Conservation (phyloP, 1,140 invertebrate species). For the Theocolax elegans region DNA sequence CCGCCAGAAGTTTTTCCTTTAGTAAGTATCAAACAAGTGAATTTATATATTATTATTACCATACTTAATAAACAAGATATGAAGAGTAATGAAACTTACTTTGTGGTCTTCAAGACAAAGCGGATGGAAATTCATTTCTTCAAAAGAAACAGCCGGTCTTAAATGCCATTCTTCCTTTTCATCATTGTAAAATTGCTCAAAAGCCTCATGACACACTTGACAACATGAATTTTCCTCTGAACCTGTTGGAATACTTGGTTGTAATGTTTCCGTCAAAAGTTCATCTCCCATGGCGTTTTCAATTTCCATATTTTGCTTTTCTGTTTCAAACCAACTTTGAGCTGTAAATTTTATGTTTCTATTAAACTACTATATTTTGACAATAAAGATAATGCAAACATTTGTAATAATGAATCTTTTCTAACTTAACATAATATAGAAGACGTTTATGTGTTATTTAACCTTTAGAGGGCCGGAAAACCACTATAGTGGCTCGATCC, state of each 20-base stretch:
- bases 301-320: conserved; percentile 70
- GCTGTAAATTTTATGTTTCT: conserved; percentile 66
- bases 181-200: conserved; percentile 95
- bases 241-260: conserved; percentile 74
- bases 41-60: conserved; percentile 48
- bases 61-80: conserved; percentile 18
- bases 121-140: conserved; percentile 89
- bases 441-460: not conserved
- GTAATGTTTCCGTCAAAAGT: conserved; percentile 66
- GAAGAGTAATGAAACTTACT: conserved; percentile 64
- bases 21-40: conserved; percentile 54
- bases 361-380: not conserved
- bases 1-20: conserved; percentile 64
- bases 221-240: conserved; percentile 76
- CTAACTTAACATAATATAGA: not conserved
- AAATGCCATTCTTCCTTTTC: conserved; percentile 97
- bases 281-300: conserved; percentile 64
- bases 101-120: conserved; percentile 90
- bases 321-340: conserved; percentile 89
- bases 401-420: not conserved
- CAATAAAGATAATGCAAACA: not conserved
- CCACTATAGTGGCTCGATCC: too few species aligned
- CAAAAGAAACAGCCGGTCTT: conserved; percentile 80
- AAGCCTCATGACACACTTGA: conserved; percentile 89
- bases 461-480: too few species aligned